phyloP scores from a whole-genome alignment of 2,888 invertebrate species.

The Azorinus chamasolen region DNA sequence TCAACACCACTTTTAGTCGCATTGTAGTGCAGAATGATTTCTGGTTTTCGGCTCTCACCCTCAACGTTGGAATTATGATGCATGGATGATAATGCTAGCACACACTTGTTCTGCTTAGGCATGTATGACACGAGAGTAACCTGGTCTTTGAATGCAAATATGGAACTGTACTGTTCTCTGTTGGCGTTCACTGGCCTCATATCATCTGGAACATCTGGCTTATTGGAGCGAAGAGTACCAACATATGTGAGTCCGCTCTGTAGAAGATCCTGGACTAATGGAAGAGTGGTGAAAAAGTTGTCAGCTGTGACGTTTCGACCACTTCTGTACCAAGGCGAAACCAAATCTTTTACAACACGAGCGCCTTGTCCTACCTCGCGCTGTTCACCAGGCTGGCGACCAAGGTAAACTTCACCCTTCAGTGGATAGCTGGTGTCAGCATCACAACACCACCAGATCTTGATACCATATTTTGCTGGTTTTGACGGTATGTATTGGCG shows the following conservation, averaged over 20 bases:
- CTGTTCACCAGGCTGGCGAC: slow-evolving; percentile 10
- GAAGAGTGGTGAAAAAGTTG: not conserved
- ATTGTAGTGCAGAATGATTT: slow-evolving; percentile 9
- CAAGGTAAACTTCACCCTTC: slow-evolving; percentile 8
- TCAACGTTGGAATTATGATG: slow-evolving; percentile 1
- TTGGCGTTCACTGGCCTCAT: slow-evolving; percentile 11
- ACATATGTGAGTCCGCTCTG: slow-evolving; percentile 3
- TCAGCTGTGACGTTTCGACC: slow-evolving; percentile 13
- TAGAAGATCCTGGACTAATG: slow-evolving; percentile 6
- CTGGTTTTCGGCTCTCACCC: not conserved
- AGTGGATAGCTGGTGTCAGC: not conserved
- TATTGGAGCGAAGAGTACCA: slow-evolving; percentile 9
- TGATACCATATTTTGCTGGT: slow-evolving; percentile 7
- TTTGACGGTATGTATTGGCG: slow-evolving; percentile 1
- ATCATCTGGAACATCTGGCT: slow-evolving; percentile 8
- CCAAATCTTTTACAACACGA: slow-evolving; percentile 12
- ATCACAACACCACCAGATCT: slow-evolving; percentile 5
- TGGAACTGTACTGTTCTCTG: slow-evolving; percentile 12
- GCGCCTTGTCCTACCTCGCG: slow-evolving; percentile 15
- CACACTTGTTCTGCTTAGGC: slow-evolving; percentile 14
- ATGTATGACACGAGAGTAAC: slow-evolving; percentile 12
- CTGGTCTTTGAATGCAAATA: too few relatives aligned
- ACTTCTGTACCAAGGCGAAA: slow-evolving; percentile 17
- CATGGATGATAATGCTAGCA: slow-evolving; percentile 2
- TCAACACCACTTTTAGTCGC: slow-evolving; percentile 8